Percentiles rank a stretch among this genome's conserved stretches.
These are phyloP conservation scores for Atrichornis clamosus DNA, from an alignment of 2,113 vertebrate genomes.

Conservation along the genomic window DNA sequence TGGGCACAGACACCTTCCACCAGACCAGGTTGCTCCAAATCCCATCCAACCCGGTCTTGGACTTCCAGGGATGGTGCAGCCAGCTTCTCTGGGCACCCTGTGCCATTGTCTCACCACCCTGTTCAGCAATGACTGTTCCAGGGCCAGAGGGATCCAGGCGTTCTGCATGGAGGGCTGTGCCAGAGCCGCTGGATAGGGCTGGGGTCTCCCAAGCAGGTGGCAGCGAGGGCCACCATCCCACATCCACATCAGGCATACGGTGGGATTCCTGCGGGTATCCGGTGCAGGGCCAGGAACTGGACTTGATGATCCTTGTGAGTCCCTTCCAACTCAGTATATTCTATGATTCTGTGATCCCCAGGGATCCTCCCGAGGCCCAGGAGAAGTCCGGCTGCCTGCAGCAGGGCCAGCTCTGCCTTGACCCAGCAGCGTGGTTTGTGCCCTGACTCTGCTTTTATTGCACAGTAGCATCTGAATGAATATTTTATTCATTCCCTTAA, in stretches of 20 bases:
- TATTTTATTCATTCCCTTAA: slow-evolving; percentile 8
- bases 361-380: not conserved
- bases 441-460: not conserved
- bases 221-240: not conserved
- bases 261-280: not conserved
- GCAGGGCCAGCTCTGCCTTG: not conserved
- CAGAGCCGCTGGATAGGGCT: not conserved
- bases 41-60: rapidly evolving
- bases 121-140: not conserved
- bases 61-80: not conserved
- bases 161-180: not conserved
- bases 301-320: not conserved
- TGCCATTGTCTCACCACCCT: not conserved
- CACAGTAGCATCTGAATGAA: not conserved
- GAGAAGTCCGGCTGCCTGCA: not conserved
- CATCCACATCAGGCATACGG: not conserved
- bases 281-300: not conserved
- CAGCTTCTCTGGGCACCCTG: not conserved
- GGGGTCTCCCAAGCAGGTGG: not conserved
- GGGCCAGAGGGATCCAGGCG: not conserved
- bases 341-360: not conserved
- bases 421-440: not conserved
- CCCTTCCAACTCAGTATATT: not conserved
- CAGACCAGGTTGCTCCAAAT: not conserved
- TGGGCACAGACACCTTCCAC: not conserved